Evolutionary conservation across 2,797 vertebrate species (phyloP).

Genomic region (Tokudaia tokunoshimensis): DNA sequence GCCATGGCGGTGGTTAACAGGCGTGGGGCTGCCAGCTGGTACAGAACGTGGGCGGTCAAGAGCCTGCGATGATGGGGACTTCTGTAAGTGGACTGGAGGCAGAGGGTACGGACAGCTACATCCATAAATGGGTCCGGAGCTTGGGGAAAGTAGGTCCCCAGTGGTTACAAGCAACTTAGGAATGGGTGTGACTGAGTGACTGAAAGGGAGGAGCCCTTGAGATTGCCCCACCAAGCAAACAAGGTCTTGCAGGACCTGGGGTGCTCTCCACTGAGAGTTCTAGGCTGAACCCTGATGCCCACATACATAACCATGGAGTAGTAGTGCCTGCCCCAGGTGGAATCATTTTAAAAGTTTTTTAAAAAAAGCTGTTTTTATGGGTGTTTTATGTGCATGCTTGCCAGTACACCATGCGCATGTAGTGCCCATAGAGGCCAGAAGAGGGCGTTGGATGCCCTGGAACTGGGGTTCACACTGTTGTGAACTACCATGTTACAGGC

Average conservation of each 20-base stretch:
- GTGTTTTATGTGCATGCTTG: not conserved
- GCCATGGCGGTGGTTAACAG: not conserved
- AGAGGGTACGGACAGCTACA: not conserved
- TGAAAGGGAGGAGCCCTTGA: not conserved
- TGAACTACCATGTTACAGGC: not conserved
- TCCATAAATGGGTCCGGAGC: not conserved
- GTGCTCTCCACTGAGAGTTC: not conserved
- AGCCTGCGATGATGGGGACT: not conserved
- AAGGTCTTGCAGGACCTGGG: not conserved
- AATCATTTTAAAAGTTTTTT: not conserved
- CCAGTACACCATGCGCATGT: too few species aligned
- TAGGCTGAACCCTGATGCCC: not conserved
- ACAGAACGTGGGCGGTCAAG: not conserved
- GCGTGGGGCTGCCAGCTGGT: not conserved
- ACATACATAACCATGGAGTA: rapidly evolving
- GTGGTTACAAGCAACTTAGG: not conserved
- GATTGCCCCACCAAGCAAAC: too few species aligned
- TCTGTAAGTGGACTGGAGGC: not conserved
- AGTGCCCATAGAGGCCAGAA: not conserved
- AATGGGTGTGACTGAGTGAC: not conserved
- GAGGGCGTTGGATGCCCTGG: not conserved
- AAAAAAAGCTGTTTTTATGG: not conserved
- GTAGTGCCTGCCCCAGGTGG: too few species aligned
- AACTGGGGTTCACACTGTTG: not conserved
- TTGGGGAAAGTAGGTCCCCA: not conserved